Evolutionary conservation across 2,797 vertebrate species (phyloP), one percentile per base, ranked within the genome.

Genomic region (Leptodactylus fallax): DNA sequence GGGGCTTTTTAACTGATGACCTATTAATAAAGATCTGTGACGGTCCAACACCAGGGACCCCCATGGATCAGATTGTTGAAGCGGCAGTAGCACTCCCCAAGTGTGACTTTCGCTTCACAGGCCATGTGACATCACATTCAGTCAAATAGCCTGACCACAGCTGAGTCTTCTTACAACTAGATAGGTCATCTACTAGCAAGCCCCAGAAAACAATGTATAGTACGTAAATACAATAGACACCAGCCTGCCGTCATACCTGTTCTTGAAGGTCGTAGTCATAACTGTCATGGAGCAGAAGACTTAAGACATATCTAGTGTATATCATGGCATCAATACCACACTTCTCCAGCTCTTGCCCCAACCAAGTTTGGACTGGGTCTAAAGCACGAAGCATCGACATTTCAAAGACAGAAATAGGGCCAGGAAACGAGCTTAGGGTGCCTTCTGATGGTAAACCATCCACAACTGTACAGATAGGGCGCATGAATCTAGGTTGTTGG

Each of bases 281-380:
- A 94, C 96, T 98, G 95, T 99, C 98, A 56, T 99, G 98, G 94
- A 99, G 96, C 93, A 99, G 97, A 92, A 99, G 97, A 94, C 98
- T 99, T 93, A 99, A 97, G 93, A 99, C 97, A 78, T 99, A 99
- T 92, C 98, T 97, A 91, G 98, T 99, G 93, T 99, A 99, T 93
- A 99, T 97, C 97, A 99, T 96, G 93, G 98, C 98, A 93, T 99
- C 98, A 80, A 99, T 99, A 96, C 98, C 98, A 94, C 98, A 99
- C 95, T 99, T 99, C 96, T 99, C 98, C 89, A 99, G 96, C 97
- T 99, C 98, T 94, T 99, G 98, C 92, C 98, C 98, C 92, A 99
- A 97, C 98, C 98, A 99, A 96, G 97, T 99, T 95, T 99, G 98
- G 92, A 99, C 98, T 90, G 98, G 98, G 93, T 97, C 98, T 95